Evolutionary conservation across 2,797 vertebrate species (phyloP), one percentile per base, ranked within the genome.

Genomic region (Acanthopagrus latus): DNA sequence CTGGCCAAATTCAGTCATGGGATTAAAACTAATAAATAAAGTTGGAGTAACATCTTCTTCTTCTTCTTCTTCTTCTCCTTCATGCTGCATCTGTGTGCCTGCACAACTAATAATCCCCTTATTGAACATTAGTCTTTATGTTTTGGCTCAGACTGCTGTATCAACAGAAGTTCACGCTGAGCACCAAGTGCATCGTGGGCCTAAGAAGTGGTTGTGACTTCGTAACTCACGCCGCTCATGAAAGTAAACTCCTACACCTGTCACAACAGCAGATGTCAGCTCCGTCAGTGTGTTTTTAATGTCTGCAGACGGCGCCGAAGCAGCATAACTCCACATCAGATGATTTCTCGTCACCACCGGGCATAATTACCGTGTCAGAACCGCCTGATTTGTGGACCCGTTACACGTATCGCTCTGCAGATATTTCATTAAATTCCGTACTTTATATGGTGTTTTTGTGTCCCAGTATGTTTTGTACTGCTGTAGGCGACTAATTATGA

Each of bases 1-100:
- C 65, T 73, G 83, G 87, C 71, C 78, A 86, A 87, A 89, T 91
- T 80, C 74, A 88, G 85, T 52, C 9, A 48, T 51, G 43, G 90
- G 89, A 92, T 88, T 91, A 82, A 93, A 90, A 87, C 72, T 79
- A 88, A 77, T 71, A 79, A 81, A 88, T 88, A 78, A 91, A 85
- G 80, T 85, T 81, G 64, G 77, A 84, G 76, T 74, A 80, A 86
- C 76, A 71, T 78, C 78, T 87, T 81, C 27, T 57, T 86, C 85
- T 66, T 76, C 86, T 29, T n/a, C 29, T 33, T 33, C 29, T 29
- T 29, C 3, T 29, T 29, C 29, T 29, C 21, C 33, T 64, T 46
- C 11, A 20, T 73, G 25, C n/a, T 59, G 54, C 11, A 21, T 72
- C 20, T 52, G 56, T 78, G 70, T 64, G 52, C 20, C 23, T 66